phyloP scores from a whole-genome alignment of 1,140 invertebrate species.

The Cydia splendana region DNA sequence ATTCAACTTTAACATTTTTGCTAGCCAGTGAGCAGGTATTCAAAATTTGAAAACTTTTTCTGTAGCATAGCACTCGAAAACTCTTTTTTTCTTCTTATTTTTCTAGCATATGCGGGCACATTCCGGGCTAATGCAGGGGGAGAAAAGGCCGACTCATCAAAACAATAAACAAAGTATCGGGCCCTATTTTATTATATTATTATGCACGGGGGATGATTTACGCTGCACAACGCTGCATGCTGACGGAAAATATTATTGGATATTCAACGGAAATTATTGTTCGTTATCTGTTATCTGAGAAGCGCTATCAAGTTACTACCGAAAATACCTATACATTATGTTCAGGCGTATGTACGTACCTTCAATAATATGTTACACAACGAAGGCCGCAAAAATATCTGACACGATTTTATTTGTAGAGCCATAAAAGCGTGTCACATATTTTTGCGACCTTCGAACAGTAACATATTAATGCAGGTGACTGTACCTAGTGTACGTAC shows the following conservation, averaged over 20 bases:
- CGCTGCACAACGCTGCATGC: conserved; percentile 57
- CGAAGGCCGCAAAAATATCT: no score
- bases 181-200: conserved; percentile 77
- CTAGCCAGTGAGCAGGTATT: conserved; percentile 7
- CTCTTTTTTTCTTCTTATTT: conserved; percentile 52
- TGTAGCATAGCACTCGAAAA: conserved; percentile 28
- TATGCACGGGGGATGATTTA: conserved; percentile 77
- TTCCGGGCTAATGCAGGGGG: conserved; percentile 52
- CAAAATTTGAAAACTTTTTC: conserved; percentile 15
- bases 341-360: no score
- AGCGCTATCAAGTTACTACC: neutral
- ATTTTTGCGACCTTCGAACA: no score
- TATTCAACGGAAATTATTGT: neutral
- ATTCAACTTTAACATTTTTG: conserved; percentile 1
- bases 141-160: conserved; percentile 77
- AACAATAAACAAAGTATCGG: conserved; percentile 80
- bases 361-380: no score
- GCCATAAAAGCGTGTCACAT: no score
- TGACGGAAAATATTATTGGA: conserved; percentile 32
- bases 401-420: no score
- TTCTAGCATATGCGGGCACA: conserved; percentile 65
- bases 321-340: neutral
- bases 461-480: no score
- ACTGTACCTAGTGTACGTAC: no score
- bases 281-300: conserved; percentile 13